Percentiles rank a stretch among this genome's conserved stretches.
These are phyloP conservation scores for Notothenia rossii DNA, from an alignment of 2,113 vertebrate species.

Conservation along the genomic window DNA sequence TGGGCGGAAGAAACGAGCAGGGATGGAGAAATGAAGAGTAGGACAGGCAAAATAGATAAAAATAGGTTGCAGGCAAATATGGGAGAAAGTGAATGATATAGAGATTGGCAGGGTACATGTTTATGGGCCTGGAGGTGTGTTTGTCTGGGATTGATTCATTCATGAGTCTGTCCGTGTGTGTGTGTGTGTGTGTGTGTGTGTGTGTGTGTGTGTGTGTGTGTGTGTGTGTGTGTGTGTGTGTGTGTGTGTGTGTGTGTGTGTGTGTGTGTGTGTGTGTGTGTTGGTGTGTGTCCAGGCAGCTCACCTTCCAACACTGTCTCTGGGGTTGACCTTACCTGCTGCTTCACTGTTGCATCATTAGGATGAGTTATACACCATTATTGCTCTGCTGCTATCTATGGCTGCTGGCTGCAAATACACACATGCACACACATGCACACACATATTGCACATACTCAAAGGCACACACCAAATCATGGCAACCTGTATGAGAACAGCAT, in stretches of 20 bases:
- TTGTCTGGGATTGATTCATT: conserved; percentile 44
- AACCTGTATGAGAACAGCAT: conserved; percentile 57
- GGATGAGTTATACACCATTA: conserved; percentile 71
- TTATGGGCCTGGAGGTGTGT: conserved; percentile 38
- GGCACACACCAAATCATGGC: conserved; percentile 34
- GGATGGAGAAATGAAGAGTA: background rate
- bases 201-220: conserved; percentile 21
- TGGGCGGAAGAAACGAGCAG: background rate
- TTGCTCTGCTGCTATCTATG: conserved; percentile 47
- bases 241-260: conserved; percentile 26
- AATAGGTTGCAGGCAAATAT: conserved; percentile 37
- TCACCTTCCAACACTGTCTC: conserved; percentile 50
- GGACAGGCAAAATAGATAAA: conserved; percentile 25
- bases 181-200: conserved; percentile 14
- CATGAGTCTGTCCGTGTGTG: conserved; percentile 27
- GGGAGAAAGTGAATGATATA: conserved; percentile 32
- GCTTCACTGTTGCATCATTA: conserved; percentile 70
- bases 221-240: conserved; percentile 28
- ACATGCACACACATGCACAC: background rate
- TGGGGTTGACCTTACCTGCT: conserved; percentile 70
- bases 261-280: conserved; percentile 21
- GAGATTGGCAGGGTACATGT: conserved; percentile 54
- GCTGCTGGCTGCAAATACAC: conserved; percentile 26
- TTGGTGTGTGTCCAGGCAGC: conserved; percentile 29
- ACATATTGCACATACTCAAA: background rate